Evolutionary conservation across 2,888 invertebrate species (phyloP).

Genomic region (Agrotis puta): DNA sequence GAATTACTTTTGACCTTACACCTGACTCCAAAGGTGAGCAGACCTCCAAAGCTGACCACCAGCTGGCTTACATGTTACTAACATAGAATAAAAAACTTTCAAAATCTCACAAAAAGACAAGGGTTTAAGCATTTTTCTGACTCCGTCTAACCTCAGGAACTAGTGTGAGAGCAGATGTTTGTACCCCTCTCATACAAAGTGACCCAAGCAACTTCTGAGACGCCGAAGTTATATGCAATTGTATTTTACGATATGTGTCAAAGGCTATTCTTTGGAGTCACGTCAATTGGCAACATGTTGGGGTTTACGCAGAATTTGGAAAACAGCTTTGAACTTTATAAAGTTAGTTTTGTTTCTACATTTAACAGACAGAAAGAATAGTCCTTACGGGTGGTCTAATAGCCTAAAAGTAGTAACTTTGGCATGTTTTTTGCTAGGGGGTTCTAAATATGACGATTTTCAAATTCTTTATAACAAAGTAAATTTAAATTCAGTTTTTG

Average conservation of each 20-base stretch:
- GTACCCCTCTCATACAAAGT: slow-evolving; percentile 29
- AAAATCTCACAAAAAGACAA: neutral
- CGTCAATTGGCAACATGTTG: neutral
- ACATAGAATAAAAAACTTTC: neutral
- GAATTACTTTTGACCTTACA: neutral
- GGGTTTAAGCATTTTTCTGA: neutral
- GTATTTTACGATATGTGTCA: slow-evolving; percentile 38
- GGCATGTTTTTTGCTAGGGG: neutral
- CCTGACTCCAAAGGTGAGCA: no score
- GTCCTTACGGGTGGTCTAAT: no score
- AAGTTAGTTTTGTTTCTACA: neutral
- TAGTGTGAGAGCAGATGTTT: slow-evolving; percentile 21
- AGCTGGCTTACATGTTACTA: neutral
- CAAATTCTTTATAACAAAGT: neutral
- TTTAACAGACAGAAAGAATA: neutral
- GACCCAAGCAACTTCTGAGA: slow-evolving; percentile 1
- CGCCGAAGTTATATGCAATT: slow-evolving; percentile 23
- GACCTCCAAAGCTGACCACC: neutral
- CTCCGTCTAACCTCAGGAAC: slow-evolving; percentile 25
- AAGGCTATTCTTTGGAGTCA: slow-evolving; percentile 17
- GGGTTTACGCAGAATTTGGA: neutral
- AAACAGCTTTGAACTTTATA: neutral
- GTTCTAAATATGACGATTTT: neutral
- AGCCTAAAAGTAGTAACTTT: no score
- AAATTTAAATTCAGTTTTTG: neutral